A percentile compares a stretch with the other conserved stretches of the same genome.
phyloP scores from a whole-genome alignment of 2,797 vertebrate species.

The Eleutherodactylus coqui region DNA sequence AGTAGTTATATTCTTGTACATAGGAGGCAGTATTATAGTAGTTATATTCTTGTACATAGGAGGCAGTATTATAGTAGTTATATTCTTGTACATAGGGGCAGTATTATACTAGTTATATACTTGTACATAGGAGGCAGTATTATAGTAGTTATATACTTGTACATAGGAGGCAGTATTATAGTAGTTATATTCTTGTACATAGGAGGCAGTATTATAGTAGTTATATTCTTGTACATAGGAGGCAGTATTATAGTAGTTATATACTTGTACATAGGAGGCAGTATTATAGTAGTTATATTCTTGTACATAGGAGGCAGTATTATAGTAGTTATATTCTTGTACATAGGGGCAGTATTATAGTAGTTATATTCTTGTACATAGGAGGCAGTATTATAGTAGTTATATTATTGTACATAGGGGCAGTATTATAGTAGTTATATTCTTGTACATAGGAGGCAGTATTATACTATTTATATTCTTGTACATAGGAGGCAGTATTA shows the following conservation, averaged over 20 bases:
- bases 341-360: background rate
- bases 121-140: background rate
- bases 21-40: background rate
- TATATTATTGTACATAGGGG: background rate
- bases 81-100: background rate
- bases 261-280: too few relatives aligned
- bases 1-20: slow-evolving; percentile 1
- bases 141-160: slow-evolving; percentile 3
- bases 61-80: background rate
- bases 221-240: background rate
- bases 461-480: background rate
- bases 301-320: too few relatives aligned
- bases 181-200: slow-evolving; percentile 2
- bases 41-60: background rate
- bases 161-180: slow-evolving; percentile 4
- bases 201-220: background rate
- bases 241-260: too few relatives aligned
- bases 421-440: background rate
- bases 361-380: slow-evolving; percentile 1
- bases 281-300: too few relatives aligned
- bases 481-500: background rate
- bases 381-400: slow-evolving; percentile 3
- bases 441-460: background rate
- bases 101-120: slow-evolving; percentile 3
- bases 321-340: too few relatives aligned